These are phyloP conservation scores for Drosophila antonietae DNA, from an alignment of 2,888 invertebrate species.

Conservation along the genomic window DNA sequence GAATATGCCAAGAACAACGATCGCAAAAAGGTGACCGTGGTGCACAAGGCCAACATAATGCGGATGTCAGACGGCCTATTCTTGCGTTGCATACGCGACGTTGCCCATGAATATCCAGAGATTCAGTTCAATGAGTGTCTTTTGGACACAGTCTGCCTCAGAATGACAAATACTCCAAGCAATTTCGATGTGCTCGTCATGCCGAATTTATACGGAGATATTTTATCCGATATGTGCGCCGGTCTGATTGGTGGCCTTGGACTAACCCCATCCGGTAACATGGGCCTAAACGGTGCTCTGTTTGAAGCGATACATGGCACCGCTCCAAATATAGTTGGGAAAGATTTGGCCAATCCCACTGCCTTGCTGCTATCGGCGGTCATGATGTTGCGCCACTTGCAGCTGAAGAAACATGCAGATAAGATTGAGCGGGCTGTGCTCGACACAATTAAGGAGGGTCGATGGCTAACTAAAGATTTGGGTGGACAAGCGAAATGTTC, in stretches of 20 bases:
- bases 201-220: slow-evolving; percentile 99
- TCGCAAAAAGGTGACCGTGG: slow-evolving; percentile 97
- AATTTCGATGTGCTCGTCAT: slow-evolving; percentile 99
- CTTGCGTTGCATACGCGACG: slow-evolving; percentile 97
- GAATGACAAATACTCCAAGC: slow-evolving; percentile 98
- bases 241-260: slow-evolving; percentile 99
- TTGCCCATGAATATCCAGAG: slow-evolving; percentile 95
- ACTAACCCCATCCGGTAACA: slow-evolving; percentile 99
- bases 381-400: slow-evolving; percentile 99
- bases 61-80: slow-evolving; percentile 99
- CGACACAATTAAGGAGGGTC: slow-evolving; percentile 93
- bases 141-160: slow-evolving; percentile 99
- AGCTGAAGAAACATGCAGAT: slow-evolving; percentile 90
- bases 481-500: slow-evolving; percentile 98
- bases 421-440: slow-evolving; percentile 94
- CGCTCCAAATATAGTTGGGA: slow-evolving; percentile 98
- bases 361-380: slow-evolving; percentile 97
- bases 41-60: slow-evolving; percentile 99
- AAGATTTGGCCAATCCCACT: slow-evolving; percentile 99
- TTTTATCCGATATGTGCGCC: slow-evolving; percentile 99
- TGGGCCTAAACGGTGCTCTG: slow-evolving; percentile 98
- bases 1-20: slow-evolving; percentile 96
- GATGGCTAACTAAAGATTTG: slow-evolving; percentile 95
- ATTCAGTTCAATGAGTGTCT: slow-evolving; percentile 99
- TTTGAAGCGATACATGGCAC: slow-evolving; percentile 99